These are phyloP conservation scores for Aelia acuminata DNA, from an alignment of 2,888 invertebrate genomes.

Conservation along the genomic window DNA sequence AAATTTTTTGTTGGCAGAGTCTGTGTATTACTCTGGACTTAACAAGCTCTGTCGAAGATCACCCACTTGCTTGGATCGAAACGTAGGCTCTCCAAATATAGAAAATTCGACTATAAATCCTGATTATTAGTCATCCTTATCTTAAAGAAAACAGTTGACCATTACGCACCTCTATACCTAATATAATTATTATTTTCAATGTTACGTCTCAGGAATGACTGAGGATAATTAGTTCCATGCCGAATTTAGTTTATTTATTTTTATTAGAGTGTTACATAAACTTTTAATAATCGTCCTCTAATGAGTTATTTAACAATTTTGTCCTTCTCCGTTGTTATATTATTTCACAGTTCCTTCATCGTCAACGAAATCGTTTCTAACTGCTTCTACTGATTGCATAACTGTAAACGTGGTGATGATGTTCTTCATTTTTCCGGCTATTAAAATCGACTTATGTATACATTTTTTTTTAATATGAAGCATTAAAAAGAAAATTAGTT, in stretches of 20 bases:
- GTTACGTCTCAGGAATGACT: background rate
- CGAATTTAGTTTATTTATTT: conserved; percentile 5
- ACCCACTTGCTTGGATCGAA: no score
- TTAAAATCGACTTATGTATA: background rate
- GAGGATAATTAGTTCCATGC: background rate
- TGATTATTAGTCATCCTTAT: no score
- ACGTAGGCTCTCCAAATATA: no score
- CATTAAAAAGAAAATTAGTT: no score
- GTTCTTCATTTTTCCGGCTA: background rate
- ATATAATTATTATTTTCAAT: background rate
- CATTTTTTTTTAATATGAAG: no score
- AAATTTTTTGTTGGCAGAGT: no score
- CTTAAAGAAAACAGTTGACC: no score
- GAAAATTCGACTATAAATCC: no score
- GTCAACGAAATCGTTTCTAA: background rate
- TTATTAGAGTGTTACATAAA: background rate
- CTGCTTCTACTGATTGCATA: background rate
- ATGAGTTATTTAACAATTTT: background rate
- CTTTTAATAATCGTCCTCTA: background rate
- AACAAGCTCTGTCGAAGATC: no score
- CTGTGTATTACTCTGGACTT: no score
- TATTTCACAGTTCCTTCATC: background rate
- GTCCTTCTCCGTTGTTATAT: background rate
- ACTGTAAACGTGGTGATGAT: background rate
- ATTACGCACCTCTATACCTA: no score